Evolutionary conservation across 1,140 invertebrate genomes (phyloP).

Genomic region (Archivesica marissinica): DNA sequence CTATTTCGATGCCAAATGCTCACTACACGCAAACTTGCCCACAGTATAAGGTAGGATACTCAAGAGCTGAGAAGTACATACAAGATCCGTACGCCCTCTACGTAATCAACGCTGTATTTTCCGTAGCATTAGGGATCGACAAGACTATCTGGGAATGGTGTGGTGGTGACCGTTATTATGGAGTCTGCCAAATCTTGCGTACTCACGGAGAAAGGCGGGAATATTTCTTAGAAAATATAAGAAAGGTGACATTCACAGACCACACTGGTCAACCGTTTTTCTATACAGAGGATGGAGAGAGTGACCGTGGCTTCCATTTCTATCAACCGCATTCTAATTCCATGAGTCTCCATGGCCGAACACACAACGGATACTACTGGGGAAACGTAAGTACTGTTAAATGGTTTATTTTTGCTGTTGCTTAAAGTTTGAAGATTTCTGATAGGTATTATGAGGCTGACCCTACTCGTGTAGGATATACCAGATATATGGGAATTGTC

Average conservation of each 20-base stretch:
- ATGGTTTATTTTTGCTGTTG: no score
- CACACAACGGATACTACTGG: conserved; percentile 53
- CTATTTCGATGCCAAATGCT: conserved; percentile 39
- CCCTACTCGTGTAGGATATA: no score
- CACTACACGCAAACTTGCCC: conserved; percentile 43
- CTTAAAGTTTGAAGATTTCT: no score
- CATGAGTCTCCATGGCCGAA: not conserved
- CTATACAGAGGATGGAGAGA: conserved; percentile 75
- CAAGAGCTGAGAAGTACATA: conserved; percentile 73
- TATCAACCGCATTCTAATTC: conserved; percentile 70
- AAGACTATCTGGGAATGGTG: conserved; percentile 71
- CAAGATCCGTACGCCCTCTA: conserved; percentile 81
- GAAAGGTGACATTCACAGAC: conserved; percentile 75
- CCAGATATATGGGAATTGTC: no score
- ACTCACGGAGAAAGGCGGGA: conserved; percentile 75
- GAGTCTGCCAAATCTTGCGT: conserved; percentile 72
- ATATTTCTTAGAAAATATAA: conserved; percentile 71
- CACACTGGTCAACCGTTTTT: conserved; percentile 80
- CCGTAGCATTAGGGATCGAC: conserved; percentile 77
- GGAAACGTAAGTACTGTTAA: conserved; percentile 74
- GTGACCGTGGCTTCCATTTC: conserved; percentile 81
- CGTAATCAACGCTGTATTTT: conserved; percentile 81
- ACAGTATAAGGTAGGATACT: conserved; percentile 63
- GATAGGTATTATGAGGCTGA: no score
- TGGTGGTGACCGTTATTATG: conserved; percentile 50